Conservation (phyloP, 2,113 vertebrate genomes). For the Microtus pennsylvanicus region DNA sequence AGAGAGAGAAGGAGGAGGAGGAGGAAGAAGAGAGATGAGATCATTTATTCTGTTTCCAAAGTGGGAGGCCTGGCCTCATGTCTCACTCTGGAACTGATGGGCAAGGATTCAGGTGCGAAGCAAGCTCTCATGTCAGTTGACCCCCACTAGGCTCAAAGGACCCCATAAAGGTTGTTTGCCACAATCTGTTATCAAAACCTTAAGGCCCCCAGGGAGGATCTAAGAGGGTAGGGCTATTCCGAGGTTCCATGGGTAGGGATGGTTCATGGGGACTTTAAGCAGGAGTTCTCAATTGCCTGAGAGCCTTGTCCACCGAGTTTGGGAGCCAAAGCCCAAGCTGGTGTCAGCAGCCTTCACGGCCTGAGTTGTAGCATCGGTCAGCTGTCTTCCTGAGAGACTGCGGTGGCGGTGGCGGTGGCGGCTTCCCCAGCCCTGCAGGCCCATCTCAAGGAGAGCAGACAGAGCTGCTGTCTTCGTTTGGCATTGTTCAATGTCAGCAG, state of each 20-base stretch:
- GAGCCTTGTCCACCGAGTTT: background rate
- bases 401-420: accelerated
- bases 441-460: slow-evolving; percentile 24
- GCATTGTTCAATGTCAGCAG: slow-evolving; percentile 78
- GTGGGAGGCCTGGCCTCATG: background rate
- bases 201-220: accelerated
- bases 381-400: background rate
- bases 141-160: background rate
- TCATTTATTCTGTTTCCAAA: background rate
- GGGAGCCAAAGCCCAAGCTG: background rate
- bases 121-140: background rate
- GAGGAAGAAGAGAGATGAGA: background rate
- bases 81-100: background rate
- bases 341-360: background rate
- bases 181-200: background rate
- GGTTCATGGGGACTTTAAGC: background rate
- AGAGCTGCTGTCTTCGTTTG: slow-evolving; percentile 60
- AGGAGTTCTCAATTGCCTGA: background rate
- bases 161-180: background rate
- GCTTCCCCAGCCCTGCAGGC: background rate
- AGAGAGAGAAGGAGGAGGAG: no score
- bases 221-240: background rate
- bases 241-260: background rate
- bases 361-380: background rate
- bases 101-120: background rate